Conservation (phyloP, 2,888 invertebrate species). For the Tupiocoris notatus region DNA sequence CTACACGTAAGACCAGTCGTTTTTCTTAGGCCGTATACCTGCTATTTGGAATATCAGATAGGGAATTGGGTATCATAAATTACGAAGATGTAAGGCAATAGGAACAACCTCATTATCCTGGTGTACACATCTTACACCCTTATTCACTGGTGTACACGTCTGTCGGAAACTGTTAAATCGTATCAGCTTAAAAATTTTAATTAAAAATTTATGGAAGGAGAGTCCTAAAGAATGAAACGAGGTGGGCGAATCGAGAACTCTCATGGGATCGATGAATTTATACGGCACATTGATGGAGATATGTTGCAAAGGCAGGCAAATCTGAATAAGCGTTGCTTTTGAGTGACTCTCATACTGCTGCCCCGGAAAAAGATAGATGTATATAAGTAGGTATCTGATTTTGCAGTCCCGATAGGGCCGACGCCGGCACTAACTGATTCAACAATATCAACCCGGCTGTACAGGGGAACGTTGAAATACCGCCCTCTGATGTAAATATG, state of each 20-base stretch:
- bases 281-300: not conserved
- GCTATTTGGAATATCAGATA: no score
- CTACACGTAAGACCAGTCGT: no score
- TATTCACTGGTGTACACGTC: no score
- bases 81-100: no score
- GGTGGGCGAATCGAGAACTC: not conserved
- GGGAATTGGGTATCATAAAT: no score
- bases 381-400: not conserved
- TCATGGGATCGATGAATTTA: not conserved
- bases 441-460: not conserved
- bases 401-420: not conserved
- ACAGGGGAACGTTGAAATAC: not conserved
- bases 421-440: not conserved
- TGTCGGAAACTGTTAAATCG: no score
- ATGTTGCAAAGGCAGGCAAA: not conserved
- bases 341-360: not conserved
- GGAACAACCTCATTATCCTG: no score
- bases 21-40: no score
- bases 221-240: not conserved
- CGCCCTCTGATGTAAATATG: not conserved
- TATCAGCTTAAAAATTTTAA: no score
- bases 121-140: no score
- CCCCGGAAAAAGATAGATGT: not conserved
- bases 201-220: no score
- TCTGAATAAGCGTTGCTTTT: not conserved